These are phyloP conservation scores for Myiozetetes cayanensis DNA, from an alignment of 2,113 vertebrate species.

Conservation along the genomic window DNA sequence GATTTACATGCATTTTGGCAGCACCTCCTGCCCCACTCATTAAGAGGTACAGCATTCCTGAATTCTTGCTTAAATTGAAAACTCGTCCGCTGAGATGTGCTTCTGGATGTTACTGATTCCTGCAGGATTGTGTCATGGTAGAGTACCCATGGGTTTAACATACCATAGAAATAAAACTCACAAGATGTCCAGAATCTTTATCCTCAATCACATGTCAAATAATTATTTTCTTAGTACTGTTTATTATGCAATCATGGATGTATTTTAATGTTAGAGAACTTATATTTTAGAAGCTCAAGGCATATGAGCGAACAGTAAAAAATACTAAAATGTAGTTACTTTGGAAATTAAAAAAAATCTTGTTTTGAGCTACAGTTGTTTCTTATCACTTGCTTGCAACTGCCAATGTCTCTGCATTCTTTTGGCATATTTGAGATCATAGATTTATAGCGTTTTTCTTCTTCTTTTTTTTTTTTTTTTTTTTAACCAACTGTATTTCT, in stretches of 20 bases:
- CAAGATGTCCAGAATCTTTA: conserved; percentile 34
- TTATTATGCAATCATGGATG: conserved; percentile 21
- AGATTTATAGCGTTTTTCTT: background rate
- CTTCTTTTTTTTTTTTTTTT: background rate
- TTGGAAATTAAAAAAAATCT: background rate
- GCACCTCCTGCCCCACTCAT: background rate
- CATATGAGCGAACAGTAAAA: background rate
- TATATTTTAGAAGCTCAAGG: conserved; percentile 39
- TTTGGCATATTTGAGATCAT: background rate
- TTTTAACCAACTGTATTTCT: conserved; percentile 1
- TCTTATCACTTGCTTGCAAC: conserved; percentile 7
- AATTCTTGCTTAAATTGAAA: conserved; percentile 54
- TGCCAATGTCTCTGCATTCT: background rate
- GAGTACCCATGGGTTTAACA: conserved; percentile 37
- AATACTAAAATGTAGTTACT: conserved; percentile 15
- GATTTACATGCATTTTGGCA: conserved; percentile 27
- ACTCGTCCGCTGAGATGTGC: conserved; percentile 7
- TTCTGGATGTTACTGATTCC: conserved; percentile 47
- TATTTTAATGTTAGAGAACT: conserved; percentile 45
- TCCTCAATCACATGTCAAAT: conserved; percentile 42
- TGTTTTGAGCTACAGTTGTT: background rate
- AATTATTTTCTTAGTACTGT: conserved; percentile 67
- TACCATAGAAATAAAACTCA: conserved; percentile 17
- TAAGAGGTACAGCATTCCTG: conserved; percentile 37
- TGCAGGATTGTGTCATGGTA: conserved; percentile 39